Conservation (phyloP, 2,888 invertebrate genomes). For the Tinea semifulvella region DNA sequence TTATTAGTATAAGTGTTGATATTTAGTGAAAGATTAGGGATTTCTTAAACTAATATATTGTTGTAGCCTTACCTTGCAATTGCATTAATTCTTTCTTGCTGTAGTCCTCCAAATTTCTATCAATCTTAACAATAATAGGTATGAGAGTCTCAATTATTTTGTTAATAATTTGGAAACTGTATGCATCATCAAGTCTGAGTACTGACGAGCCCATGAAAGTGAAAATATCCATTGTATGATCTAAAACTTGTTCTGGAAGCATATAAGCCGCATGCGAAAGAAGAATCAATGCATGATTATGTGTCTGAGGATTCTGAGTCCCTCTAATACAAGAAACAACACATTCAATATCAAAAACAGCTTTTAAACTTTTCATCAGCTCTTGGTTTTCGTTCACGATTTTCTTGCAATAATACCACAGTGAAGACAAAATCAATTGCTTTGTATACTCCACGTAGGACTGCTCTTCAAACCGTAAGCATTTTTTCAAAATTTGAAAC, state of each 20-base stretch:
- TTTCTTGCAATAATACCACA: conserved; percentile 76
- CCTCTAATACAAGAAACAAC: conserved; percentile 90
- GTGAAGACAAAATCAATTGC: conserved; percentile 81
- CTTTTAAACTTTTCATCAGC: conserved; percentile 50
- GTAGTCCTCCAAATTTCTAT: conserved; percentile 41
- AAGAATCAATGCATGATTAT: conserved; percentile 89
- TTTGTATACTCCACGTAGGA: conserved; percentile 87
- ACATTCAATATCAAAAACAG: conserved; percentile 74
- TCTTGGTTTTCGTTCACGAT: conserved; percentile 47
- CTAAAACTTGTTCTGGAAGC: conserved; percentile 84
- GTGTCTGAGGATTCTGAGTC: conserved; percentile 94
- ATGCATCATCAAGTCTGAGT: conserved; percentile 91
- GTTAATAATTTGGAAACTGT: conserved; percentile 92
- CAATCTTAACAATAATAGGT: conserved; percentile 77
- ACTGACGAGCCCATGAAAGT: conserved; percentile 97
- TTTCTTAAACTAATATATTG: no score
- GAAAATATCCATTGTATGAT: conserved; percentile 96
- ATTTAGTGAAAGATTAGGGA: no score
- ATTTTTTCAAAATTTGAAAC: conserved; percentile 81
- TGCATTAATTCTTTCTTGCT: conserved; percentile 43
- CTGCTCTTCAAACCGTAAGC: conserved; percentile 83
- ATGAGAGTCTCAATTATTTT: conserved; percentile 90
- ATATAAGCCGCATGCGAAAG: conserved; percentile 81
- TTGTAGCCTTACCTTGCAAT: conserved; percentile 38
- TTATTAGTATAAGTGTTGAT: no score